Base-by-base conservation (phyloP, 23 tunicate species). In the Ascidia mentula region DNA sequence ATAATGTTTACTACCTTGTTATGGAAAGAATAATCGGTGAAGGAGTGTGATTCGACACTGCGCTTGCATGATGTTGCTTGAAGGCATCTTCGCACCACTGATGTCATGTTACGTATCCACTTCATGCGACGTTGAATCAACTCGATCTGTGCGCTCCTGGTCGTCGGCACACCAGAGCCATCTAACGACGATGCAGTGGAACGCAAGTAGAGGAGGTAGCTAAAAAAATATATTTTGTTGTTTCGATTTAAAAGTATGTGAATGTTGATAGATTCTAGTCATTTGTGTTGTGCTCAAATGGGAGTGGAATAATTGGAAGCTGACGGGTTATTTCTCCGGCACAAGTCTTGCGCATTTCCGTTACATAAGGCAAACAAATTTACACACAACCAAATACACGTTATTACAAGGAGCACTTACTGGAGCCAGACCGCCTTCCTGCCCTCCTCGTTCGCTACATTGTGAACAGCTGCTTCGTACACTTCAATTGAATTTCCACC, bases 381-480 rank as follows among this genome's bases (percentile, higher is more conserved):
- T n/a, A n/a, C n/a, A n/a, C n/a, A n/a, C n/a, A n/a, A n/a, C n/a
- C n/a, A n/a, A n/a, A n/a, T n/a, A n/a, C n/a, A n/a, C n/a, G n/a
- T n/a, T n/a, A n/a, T n/a, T n/a, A n/a, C n/a, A n/a, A n/a, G n/a
- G n/a, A n/a, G n/a, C n/a, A n/a, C 86, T 82, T 33, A 83, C 87
- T 83, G 76, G 15, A 83, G 33, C 87, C 87, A 83, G 13, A 83
- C 59, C 1, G 45, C 38, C 61, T 83, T 83, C n/a, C 87, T 32
- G 0, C 75, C 87, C 61, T 83, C 81, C 6, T 20, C 26, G 2
- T 61, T 72, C 24, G 81, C 36, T 0, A 76, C 72, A 31, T 46
- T 76, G 40, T 83, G 80, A 30, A 83, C 40, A 1, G 87, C 87
- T 20, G 87, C 81, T 61, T 83, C 87, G 59, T 83, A 83, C 38